Evolutionary conservation across 2,888 invertebrate species (phyloP).

Genomic region (Oithona nana): DNA sequence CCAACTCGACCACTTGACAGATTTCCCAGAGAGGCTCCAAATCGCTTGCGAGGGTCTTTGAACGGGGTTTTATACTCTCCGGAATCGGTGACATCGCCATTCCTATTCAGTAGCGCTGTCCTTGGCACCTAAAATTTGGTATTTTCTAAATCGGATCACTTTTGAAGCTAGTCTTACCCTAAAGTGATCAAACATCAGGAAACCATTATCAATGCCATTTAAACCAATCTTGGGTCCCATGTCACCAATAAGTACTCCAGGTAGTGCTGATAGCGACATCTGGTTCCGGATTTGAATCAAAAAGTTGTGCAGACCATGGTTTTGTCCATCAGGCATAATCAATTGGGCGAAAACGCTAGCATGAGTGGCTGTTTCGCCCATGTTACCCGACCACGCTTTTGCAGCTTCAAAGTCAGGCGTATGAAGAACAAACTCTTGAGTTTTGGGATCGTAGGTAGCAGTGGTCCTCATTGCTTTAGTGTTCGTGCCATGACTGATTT

Average conservation of each 20-base stretch:
- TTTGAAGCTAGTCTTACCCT: conserved; percentile 27
- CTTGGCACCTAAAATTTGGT: too few relatives aligned
- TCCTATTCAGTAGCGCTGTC: conserved; percentile 48
- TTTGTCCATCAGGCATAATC: conserved; percentile 50
- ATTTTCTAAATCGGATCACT: background rate
- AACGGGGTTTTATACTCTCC: conserved; percentile 77
- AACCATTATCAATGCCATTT: conserved; percentile 89
- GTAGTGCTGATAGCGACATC: conserved; percentile 44
- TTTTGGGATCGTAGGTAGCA: conserved; percentile 54
- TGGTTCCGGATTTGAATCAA: conserved; percentile 65
- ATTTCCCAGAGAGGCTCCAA: conserved; percentile 47
- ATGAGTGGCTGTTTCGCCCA: conserved; percentile 37
- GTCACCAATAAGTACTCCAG: conserved; percentile 65
- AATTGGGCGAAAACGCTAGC: conserved; percentile 58
- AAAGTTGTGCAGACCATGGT: conserved; percentile 72
- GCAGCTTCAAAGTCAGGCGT: conserved; percentile 56
- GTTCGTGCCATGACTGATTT: conserved; percentile 77
- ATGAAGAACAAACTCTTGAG: conserved; percentile 49
- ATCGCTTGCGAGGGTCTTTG: conserved; percentile 62
- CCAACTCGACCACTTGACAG: conserved; percentile 64
- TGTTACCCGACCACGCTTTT: conserved; percentile 77
- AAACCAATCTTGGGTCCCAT: conserved; percentile 78
- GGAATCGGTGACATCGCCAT: conserved; percentile 67
- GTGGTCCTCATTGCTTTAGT: conserved; percentile 67
- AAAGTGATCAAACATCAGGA: conserved; percentile 67